Base-by-base conservation (phyloP, 2,888 invertebrate genomes). In the Eupithecia insigniata region DNA sequence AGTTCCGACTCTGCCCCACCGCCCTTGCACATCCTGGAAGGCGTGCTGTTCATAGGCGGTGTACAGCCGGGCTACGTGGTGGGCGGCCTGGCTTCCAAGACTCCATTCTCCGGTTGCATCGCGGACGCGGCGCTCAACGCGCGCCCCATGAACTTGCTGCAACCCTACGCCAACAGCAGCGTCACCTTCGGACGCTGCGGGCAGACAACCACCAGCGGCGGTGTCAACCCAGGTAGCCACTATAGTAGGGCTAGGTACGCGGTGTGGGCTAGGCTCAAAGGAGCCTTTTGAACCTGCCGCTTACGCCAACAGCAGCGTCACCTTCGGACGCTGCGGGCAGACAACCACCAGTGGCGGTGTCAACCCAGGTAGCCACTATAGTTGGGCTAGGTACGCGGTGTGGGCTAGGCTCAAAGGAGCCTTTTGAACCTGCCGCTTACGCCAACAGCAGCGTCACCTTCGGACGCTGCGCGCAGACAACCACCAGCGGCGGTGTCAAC, bases 81-180 rank as follows among this genome's bases (percentile, higher is more conserved):
- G 0, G 91, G 94, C 4, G 95, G 95, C 12, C 88, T 96, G 0
- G 95, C 95, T 8, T 95, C 96, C 0, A 92, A 94, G 66, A 92
- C 93, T 6, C 95, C 97, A 5, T 98, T 99, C 86, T 93, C 95
- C 34, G 99, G 99, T 1, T 99, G 99, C 89, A 96, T 99, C 61
- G 98, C 98, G 0, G 99, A 99, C 88, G 97, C 98, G 0, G 98
- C 98, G 0, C 92, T 99, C 68, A 98, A 99, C 86, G 97, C 97
- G 1, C 95, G 95, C 72, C 87, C 92, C 51, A 84, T 93, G 32
- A 91, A 89, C 78, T 82, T 92, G 30, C 80, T 92, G 43, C 89
- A 89, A 76, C 90, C 92, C 1, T 88, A 82, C 85, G 85, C 87
- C 79, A 87, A 91, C 73, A 82, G 83, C 75, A 89, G 90, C 75